Percentiles rank a stretch among this genome's conserved stretches.
Conservation (phyloP, 2,888 invertebrate species). For the Nemurella pictetii region DNA sequence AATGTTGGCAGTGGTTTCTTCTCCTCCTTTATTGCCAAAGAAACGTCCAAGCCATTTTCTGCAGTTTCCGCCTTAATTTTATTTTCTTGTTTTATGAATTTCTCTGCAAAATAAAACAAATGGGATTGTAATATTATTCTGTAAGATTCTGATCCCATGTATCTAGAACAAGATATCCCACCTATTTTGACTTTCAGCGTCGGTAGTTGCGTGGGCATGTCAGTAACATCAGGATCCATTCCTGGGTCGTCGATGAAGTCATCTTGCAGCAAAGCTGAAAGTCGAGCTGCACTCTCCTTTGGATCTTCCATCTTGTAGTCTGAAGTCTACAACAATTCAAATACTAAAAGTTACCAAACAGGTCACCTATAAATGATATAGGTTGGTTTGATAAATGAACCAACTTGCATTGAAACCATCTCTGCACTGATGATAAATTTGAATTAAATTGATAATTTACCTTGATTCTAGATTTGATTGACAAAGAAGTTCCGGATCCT, state of each 20-base stretch:
- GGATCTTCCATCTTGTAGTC: slow-evolving; percentile 47
- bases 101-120: background rate
- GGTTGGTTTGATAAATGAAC: too few species aligned
- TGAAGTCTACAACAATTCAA: background rate
- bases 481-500: slow-evolving; percentile 1
- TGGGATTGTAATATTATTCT: too few species aligned
- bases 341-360: too few species aligned
- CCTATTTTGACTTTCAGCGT: slow-evolving; percentile 43
- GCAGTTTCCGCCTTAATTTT: background rate
- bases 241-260: slow-evolving; percentile 51
- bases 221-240: slow-evolving; percentile 43
- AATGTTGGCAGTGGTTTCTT: background rate
- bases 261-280: slow-evolving; percentile 50
- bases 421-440: too few species aligned
- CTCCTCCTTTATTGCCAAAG: background rate
- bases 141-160: background rate
- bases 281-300: slow-evolving; percentile 49
- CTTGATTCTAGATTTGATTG: background rate
- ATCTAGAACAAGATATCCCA: background rate
- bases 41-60: background rate
- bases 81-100: background rate
- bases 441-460: too few species aligned
- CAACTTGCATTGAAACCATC: too few species aligned
- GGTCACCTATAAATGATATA: too few species aligned
- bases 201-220: slow-evolving; percentile 49